These are phyloP conservation scores for Ammodytes dubius DNA, from an alignment of 2,113 vertebrate species.

Conservation along the genomic window DNA sequence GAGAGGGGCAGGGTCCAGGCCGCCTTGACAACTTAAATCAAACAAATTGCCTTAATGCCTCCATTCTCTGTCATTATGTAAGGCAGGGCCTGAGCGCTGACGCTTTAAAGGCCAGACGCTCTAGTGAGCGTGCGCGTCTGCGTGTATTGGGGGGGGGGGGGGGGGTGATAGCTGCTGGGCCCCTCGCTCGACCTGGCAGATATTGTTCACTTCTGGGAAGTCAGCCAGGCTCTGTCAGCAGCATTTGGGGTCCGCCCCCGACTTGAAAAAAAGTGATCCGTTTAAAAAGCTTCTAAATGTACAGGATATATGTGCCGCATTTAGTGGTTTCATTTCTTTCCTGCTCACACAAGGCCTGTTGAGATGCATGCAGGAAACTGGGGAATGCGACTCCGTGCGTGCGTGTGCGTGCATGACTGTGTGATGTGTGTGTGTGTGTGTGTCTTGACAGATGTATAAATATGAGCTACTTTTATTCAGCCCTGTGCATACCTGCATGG, in stretches of 20 bases:
- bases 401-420: background rate
- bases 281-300: constrained; percentile 71
- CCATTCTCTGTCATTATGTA: constrained; percentile 84
- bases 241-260: constrained; percentile 65
- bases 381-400: constrained; percentile 56
- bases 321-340: constrained; percentile 69
- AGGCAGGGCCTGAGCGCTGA: constrained; percentile 72
- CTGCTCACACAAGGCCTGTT: constrained; percentile 58
- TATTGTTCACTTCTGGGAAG: constrained; percentile 77
- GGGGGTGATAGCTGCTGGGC: constrained; percentile 57
- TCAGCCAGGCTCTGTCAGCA: constrained; percentile 76
- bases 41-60: constrained; percentile 85
- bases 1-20: constrained; percentile 74
- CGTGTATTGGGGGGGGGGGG: constrained; percentile 26
- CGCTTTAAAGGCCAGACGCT: constrained; percentile 78
- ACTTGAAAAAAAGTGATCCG: constrained; percentile 14
- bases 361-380: constrained; percentile 64
- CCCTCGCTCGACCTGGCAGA: constrained; percentile 82
- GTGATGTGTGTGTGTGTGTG: constrained; percentile 2
- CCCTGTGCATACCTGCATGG: constrained; percentile 53
- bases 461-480: constrained; percentile 63
- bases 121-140: constrained; percentile 18
- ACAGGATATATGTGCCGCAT: constrained; percentile 62
- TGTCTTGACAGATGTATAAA: constrained; percentile 63
- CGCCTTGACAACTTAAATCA: constrained; percentile 83